Base-by-base conservation (phyloP, 1,140 invertebrate species). In the Eumaeus atala region DNA sequence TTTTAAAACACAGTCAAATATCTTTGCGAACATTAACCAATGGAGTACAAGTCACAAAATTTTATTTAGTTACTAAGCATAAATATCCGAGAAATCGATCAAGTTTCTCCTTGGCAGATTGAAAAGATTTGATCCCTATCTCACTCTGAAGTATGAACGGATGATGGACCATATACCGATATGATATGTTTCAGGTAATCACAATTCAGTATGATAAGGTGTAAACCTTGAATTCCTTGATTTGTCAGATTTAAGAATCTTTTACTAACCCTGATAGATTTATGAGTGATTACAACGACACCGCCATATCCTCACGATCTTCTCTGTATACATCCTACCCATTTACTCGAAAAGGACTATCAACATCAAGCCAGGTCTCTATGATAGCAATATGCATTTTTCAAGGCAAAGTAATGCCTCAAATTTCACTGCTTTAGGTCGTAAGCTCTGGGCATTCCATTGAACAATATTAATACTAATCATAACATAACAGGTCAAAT, bases 231-330 rank as follows among this genome's bases (percentile, higher is more conserved):
- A 42, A 56, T 56, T 28, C 37, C 48, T 12, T 18, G 9, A 50
- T 56, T 56, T 14, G 16, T 34, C 12, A 37, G 16, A 42, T 49
- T 17, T 33, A 52, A 14, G 11, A 8, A 18, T 11, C 1, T 11
- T 52, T 10, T 16, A n/a, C 14, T 14, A 17, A n/a, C 36, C 17
- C n/a, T 56, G 16, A 56, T 44, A 35, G 48, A 42, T n/a, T 28
- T 33, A 50, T 56, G 54, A n/a, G 36, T 50, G 33, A 56, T n/a
- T 14, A 50, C 28, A 50, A 48, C 54, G 1, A 56, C 18, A 42
- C 48, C 48, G 9, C 54, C 54, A 21, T 56, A 56, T n/a, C 48
- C 9, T 37, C 21, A n/a, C 56, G 36, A 48, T 57, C 50, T 48
- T 11, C 14, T 34, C 38, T n/a, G 38, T 12, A 40, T 40, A 40